These are phyloP conservation scores for Machaerirhynchus nigripectus DNA, from an alignment of 2,113 vertebrate species.

Conservation along the genomic window DNA sequence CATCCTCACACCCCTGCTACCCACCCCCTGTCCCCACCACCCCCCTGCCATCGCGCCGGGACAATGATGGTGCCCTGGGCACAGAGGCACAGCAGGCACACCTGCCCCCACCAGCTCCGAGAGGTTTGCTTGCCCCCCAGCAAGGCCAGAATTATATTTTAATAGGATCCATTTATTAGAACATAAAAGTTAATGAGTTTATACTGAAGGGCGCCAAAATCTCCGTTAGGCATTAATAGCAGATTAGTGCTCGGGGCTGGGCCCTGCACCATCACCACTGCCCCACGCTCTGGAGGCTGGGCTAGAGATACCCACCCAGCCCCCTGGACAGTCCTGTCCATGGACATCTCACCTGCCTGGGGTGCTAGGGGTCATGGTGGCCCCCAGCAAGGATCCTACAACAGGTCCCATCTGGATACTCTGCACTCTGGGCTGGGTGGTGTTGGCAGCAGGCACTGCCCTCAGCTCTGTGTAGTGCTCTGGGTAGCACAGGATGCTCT, in stretches of 20 bases:
- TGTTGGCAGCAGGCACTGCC: background rate
- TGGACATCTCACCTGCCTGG: rapidly evolving
- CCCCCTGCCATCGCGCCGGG: rapidly evolving
- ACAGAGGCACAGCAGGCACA: rapidly evolving
- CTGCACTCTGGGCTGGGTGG: background rate
- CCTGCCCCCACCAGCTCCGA: background rate
- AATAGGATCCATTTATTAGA: slow-evolving; percentile 81
- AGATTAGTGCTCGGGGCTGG: slow-evolving; percentile 70
- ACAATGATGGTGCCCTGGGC: background rate
- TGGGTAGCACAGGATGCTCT: background rate
- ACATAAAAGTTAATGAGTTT: slow-evolving; percentile 89
- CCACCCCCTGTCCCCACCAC: background rate
- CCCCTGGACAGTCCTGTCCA: background rate
- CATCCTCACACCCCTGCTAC: background rate
- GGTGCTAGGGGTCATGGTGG: rapidly evolving
- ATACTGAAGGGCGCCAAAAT: slow-evolving; percentile 76
- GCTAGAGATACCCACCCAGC: background rate
- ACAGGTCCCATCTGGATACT: background rate
- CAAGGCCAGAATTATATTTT: slow-evolving; percentile 76
- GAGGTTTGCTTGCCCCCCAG: slow-evolving; percentile 65
- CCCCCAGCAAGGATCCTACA: background rate
- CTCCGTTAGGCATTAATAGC: slow-evolving; percentile 79
- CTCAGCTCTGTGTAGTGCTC: background rate
- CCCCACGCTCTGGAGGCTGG: rapidly evolving
- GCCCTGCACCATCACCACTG: background rate